Conservation (phyloP, 1,140 invertebrate genomes). For the Melipona quadrifasciata region DNA sequence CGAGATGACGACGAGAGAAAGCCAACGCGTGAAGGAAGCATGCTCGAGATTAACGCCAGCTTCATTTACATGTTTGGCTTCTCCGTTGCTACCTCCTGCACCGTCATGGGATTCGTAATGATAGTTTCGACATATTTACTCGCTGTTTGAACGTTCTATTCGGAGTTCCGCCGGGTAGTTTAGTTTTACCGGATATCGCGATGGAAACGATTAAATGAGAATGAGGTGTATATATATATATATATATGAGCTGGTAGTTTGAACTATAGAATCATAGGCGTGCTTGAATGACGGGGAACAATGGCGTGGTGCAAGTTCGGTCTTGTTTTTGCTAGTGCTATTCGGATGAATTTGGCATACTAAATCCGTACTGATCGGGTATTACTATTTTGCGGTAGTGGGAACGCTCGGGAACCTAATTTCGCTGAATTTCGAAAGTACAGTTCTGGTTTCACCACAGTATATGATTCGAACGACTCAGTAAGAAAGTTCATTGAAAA, state of each 20-base stretch:
- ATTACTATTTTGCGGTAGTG: no score
- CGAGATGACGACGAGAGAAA: neutral
- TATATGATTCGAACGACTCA: no score
- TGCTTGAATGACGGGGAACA: no score
- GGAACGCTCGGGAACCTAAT: no score
- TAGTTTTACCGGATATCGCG: rapidly evolving
- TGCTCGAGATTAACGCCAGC: neutral
- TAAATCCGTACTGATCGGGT: no score
- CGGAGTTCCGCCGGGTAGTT: neutral
- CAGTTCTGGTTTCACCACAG: no score
- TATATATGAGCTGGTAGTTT: neutral
- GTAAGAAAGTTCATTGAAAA: no score
- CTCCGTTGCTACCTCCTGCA: neutral
- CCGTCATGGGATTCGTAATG: neutral
- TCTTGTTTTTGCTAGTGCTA: no score
- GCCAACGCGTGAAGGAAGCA: neutral
- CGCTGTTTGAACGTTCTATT: neutral
- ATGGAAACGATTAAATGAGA: neutral
- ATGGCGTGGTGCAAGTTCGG: no score
- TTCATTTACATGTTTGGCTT: neutral
- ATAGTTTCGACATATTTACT: neutral
- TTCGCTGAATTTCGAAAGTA: no score
- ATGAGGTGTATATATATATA: neutral
- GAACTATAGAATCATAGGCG: no score
- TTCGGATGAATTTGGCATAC: no score